These are phyloP conservation scores for Scopus umbretta DNA, from an alignment of 2,113 vertebrate genomes.

Conservation along the genomic window DNA sequence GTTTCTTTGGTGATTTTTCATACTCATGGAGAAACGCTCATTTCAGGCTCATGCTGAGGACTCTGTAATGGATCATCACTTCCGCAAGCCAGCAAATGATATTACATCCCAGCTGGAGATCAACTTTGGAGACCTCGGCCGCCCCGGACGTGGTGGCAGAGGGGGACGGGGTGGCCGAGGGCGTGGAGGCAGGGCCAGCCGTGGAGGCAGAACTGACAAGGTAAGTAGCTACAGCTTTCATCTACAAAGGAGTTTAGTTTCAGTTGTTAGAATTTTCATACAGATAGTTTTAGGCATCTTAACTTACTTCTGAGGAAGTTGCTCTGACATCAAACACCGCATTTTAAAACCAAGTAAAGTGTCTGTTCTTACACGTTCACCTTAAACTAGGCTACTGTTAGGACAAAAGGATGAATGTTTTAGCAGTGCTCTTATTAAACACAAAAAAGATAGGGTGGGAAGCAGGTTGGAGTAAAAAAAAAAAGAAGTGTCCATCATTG, in stretches of 20 bases:
- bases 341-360: accelerated
- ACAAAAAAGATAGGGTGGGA: background rate
- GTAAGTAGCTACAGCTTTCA: constrained; percentile 54
- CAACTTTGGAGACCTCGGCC: constrained; percentile 96
- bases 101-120: constrained; percentile 99
- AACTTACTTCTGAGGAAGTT: background rate
- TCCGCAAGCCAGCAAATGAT: constrained; percentile 98
- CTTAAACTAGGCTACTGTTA: too few relatives aligned
- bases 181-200: constrained; percentile 84
- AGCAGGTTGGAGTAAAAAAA: background rate
- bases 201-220: constrained; percentile 94
- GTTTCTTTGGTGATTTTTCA: too few relatives aligned
- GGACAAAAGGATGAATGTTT: background rate
- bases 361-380: accelerated
- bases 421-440: background rate
- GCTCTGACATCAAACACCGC: accelerated
- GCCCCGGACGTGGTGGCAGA: constrained; percentile 92
- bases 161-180: constrained; percentile 90
- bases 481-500: background rate
- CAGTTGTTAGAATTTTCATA: accelerated
- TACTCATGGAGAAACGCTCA: accelerated
- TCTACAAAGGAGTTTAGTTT: accelerated
- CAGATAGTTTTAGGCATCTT: background rate
- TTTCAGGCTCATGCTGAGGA: constrained; percentile 81
- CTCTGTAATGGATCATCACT: constrained; percentile 90